Conservation (phyloP, 2,113 vertebrate genomes). For the Odocoileus hemionus region DNA sequence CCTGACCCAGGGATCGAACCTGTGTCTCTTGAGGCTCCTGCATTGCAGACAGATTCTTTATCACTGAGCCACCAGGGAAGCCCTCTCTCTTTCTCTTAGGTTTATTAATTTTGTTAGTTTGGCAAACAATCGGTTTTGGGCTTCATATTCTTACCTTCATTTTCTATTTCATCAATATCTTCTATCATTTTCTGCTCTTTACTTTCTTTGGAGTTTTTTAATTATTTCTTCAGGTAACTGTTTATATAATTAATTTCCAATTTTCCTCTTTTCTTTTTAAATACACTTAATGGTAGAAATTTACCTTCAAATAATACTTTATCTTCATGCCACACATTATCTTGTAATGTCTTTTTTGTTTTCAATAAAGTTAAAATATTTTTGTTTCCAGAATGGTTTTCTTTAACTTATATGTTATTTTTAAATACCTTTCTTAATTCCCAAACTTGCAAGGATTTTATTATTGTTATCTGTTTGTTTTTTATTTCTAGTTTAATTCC, state of each 20-base stretch:
- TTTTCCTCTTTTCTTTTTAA: neutral
- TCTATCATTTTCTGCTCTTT: neutral
- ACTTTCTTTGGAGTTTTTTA: neutral
- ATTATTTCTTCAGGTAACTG: neutral
- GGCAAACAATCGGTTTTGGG: neutral
- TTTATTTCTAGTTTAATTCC: neutral
- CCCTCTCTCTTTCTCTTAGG: neutral
- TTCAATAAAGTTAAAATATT: neutral
- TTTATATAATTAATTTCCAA: neutral
- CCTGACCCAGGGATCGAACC: neutral
- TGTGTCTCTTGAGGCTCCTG: neutral
- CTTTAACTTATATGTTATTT: neutral
- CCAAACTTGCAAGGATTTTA: neutral
- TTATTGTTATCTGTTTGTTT: neutral
- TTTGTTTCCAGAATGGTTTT: conserved; percentile 12
- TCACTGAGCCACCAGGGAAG: neutral
- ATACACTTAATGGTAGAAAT: neutral
- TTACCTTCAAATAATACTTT: neutral
- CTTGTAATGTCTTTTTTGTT: neutral
- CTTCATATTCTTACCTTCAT: neutral
- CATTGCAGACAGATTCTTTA: neutral
- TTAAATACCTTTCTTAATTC: neutral
- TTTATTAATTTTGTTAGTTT: neutral
- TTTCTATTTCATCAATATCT: neutral
- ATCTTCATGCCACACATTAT: neutral